Evolutionary conservation across 2,888 invertebrate species (phyloP).

Genomic region (Eucera pruinosa): DNA sequence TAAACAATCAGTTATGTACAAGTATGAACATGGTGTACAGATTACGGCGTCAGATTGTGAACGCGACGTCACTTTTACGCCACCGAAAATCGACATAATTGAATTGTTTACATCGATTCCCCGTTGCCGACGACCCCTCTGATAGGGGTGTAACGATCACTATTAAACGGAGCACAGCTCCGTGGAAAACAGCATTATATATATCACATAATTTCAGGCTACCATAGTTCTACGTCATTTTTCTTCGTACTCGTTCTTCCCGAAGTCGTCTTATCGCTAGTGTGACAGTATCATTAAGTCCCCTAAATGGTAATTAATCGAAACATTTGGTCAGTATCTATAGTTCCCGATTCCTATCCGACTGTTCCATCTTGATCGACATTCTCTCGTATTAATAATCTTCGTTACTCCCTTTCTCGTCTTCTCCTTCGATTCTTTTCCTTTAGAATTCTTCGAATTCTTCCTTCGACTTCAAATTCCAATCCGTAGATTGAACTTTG

Average conservation of each 20-base stretch:
- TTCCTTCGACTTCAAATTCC: no score
- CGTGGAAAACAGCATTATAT: conserved; percentile 79
- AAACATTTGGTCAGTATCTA: conserved; percentile 70
- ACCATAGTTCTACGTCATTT: conserved; percentile 54
- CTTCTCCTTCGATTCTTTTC: no score
- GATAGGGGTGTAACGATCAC: conserved; percentile 74
- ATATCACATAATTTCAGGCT: conserved; percentile 81
- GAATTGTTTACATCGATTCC: neutral
- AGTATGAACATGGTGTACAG: conserved; percentile 80
- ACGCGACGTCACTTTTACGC: conserved; percentile 26
- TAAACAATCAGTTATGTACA: conserved; percentile 78
- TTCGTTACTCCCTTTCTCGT: no score
- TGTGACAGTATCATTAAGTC: conserved; percentile 56
- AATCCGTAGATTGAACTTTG: no score
- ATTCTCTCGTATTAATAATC: no score
- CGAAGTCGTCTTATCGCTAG: conserved; percentile 52
- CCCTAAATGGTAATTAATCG: conserved; percentile 61
- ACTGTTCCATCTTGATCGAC: conserved; percentile 4
- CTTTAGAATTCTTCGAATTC: no score
- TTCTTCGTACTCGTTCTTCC: conserved; percentile 39
- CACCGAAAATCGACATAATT: neutral
- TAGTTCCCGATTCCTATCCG: conserved; percentile 20
- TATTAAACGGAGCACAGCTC: conserved; percentile 80
- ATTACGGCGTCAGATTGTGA: conserved; percentile 65
- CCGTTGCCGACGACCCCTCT: conserved; percentile 57